phyloP scores from a whole-genome alignment of 2,888 invertebrate species.

The Agapostemon virescens region DNA sequence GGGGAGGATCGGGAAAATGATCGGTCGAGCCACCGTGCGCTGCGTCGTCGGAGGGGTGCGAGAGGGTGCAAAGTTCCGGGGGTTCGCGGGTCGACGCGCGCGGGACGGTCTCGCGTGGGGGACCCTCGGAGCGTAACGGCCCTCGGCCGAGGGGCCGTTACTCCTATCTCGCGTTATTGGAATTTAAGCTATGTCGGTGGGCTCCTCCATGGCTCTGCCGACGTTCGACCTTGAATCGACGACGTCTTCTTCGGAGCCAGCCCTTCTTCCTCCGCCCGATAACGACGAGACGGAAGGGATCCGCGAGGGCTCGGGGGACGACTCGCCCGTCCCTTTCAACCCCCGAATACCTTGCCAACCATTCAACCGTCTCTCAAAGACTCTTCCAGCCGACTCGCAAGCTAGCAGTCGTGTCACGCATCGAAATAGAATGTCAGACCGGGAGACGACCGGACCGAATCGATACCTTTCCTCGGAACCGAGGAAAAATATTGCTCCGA shows the following conservation, averaged over 20 bases:
- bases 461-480: constrained; percentile 27
- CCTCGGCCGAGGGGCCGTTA: constrained; percentile 45
- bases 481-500: neutral
- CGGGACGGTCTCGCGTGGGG: constrained; percentile 31
- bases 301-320: constrained; percentile 26
- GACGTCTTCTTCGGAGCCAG: constrained; percentile 26
- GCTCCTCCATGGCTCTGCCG: constrained; percentile 9
- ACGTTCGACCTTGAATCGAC: constrained; percentile 42
- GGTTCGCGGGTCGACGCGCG: neutral
- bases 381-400: neutral
- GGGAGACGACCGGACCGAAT: constrained; percentile 35
- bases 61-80: constrained; percentile 19
- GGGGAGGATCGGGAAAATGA: constrained; percentile 18
- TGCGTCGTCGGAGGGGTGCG: neutral
- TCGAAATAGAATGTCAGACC: constrained; percentile 50
- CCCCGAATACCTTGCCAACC: constrained; percentile 35
- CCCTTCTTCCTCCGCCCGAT: constrained; percentile 26
- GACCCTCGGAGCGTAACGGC: constrained; percentile 57
- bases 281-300: constrained; percentile 31
- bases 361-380: constrained; percentile 39
- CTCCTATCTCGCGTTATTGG: constrained; percentile 73
- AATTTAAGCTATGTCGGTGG: constrained; percentile 63
- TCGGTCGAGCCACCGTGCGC: constrained; percentile 28
- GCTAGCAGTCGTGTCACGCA: constrained; percentile 23
- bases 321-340: constrained; percentile 41